Evolutionary conservation across 1,140 invertebrate genomes (phyloP).

Genomic region (Sipha flava): DNA sequence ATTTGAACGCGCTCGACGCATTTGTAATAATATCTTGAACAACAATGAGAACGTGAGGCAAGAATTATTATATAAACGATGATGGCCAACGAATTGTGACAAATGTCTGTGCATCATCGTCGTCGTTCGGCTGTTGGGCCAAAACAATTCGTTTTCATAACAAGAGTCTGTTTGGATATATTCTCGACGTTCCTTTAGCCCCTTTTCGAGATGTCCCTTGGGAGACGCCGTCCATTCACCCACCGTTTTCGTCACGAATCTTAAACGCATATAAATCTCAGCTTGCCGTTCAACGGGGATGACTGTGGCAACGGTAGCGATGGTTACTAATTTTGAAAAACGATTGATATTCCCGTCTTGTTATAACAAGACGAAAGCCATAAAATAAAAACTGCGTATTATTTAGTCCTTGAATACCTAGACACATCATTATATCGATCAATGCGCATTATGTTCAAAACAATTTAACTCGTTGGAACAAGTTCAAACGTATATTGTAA

Average conservation of each 20-base stretch:
- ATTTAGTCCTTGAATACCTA: too few species aligned
- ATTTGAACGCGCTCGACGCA: not conserved
- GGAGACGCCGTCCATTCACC: not conserved
- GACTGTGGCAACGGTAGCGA: not conserved
- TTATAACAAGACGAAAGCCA: not conserved
- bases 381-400: too few species aligned
- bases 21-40: not conserved
- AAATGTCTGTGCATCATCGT: not conserved
- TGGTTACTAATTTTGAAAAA: slow-evolving; percentile 27
- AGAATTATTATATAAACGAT: not conserved
- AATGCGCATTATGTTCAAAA: too few species aligned
- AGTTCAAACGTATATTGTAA: too few species aligned
- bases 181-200: not conserved
- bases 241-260: slow-evolving; percentile 11
- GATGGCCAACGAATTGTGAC: not conserved
- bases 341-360: not conserved
- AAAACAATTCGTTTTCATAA: slow-evolving; percentile 29
- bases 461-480: too few species aligned
- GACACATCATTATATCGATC: too few species aligned
- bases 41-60: too few species aligned
- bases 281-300: not conserved
- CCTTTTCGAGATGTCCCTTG: not conserved
- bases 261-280: slow-evolving; percentile 26
- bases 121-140: not conserved
- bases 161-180: not conserved